Evolutionary conservation across 2,113 vertebrate genomes (phyloP), one percentile per base, ranked within the genome.

Genomic region (Bombycilla garrulus): DNA sequence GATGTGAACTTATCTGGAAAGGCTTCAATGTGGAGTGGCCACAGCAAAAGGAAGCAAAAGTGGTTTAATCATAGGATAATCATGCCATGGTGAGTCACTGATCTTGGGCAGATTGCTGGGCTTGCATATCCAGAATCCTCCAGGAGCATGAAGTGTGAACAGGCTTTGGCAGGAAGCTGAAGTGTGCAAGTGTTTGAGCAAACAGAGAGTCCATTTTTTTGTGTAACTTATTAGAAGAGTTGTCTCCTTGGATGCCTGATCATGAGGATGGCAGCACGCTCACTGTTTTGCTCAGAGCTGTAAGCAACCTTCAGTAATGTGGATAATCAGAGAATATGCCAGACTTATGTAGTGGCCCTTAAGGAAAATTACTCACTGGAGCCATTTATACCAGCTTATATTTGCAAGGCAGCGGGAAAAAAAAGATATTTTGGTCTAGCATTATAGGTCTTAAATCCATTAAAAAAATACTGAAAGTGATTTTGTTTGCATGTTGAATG

Each of bases 291-390:
- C 96, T 97, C 83, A 83, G 36, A 97, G 97, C 97, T 95, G 95
- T 95, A 44, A 95, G 95, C 96, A 97, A 97, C 96, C 96, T 97
- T 97, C 97, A 95, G 64, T 95, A 69, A 97, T 93, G 91, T 70
- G 83, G 85, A 92, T 51, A 92, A 93, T 83, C 96, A 93, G 73
- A 96, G 95, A 97, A 97, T 89, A 96, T 87, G 94, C 80, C 88
- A 96, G 78, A 83, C 82, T 96, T 96, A 81, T 21, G 86, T 71
- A 86, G 88, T 71, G 70, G 81, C 93, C 96, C 93, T 95, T 80
- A 91, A 92, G 93, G 94, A 85, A 91, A 78, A 97, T 97, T 96
- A 93, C 83, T 96, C 93, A 94, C 89, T 92, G 58, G 84, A 95
- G 74, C 89, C 91, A 86, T 86, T 95, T 92, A 93, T 92, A 95